Base-by-base conservation (phyloP, 2,113 vertebrate species). In the Leptobrachium leishanense region DNA sequence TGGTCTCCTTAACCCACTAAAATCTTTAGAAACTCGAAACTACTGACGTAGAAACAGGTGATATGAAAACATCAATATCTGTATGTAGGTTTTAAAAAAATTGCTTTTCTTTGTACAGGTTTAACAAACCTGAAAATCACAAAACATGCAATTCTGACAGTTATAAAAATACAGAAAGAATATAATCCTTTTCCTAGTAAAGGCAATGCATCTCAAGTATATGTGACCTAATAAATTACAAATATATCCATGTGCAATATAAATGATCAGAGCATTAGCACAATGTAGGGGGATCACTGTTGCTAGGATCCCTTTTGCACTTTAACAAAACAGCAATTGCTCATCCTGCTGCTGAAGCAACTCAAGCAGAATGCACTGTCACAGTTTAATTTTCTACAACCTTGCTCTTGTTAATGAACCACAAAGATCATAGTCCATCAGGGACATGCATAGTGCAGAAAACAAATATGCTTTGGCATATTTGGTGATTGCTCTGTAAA, bases 321-420 rank as follows among this genome's bases (percentile, higher is more conserved):
- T 64, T 64, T 31, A 39, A 64, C 31, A 64, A 39, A 9, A 39
- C n/a, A 64, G 31, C 62, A 64, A 64, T 64, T 39, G 31, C 62
- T 64, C 62, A 1, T 6, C 62, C n/a, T 64, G 62, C 62, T 5
- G 62, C 62, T 64, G 62, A 64, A 39, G 6, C 2, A 2, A 64
- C 62, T 64, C 9, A 31, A 31, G 62, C 62, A 64, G 62, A 64
- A 64, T 39, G 39, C 20, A n/a, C 15, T 20, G 62, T 64, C 15
- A 64, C 20, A 64, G n/a, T 64, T 64, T 64, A 20, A 5, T 64
- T 64, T 64, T 64, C 31, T 64, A 64, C n/a, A 64, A 64, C 62
- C 20, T 39, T 64, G 62, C 62, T 64, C 62, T 31, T 20, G 5
- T 64, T 64, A 64, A 64, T 64, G 62, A 64, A 64, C n/a, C 31